These are phyloP conservation scores for Steinernema feltiae DNA, from an alignment of 1,140 invertebrate genomes.

Conservation along the genomic window DNA sequence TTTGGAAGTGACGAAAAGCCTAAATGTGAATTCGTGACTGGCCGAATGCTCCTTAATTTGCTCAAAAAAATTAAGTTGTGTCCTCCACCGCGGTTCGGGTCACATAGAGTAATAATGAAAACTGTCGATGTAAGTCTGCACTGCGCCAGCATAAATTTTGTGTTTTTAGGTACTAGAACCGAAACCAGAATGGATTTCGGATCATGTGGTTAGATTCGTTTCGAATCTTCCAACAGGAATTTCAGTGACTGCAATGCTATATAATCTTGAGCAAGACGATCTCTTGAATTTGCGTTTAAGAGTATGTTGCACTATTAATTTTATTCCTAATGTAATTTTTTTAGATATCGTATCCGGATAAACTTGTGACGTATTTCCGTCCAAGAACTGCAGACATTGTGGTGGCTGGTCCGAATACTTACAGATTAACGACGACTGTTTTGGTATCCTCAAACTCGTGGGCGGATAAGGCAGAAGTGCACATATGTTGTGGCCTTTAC, in stretches of 20 bases:
- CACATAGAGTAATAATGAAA: not conserved
- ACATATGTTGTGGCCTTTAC: not conserved
- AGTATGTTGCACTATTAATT: not conserved
- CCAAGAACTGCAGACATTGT: not conserved
- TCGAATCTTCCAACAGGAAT: not conserved
- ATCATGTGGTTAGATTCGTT: not conserved
- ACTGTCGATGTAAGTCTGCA: not conserved
- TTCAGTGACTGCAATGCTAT: not conserved
- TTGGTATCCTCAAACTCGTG: not conserved
- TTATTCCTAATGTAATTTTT: not conserved
- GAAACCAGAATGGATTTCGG: not conserved
- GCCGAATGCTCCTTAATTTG: not conserved
- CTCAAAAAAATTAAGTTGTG: not conserved
- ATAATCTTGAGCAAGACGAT: not conserved
- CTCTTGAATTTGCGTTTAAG: not conserved
- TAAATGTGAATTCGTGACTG: too few species aligned
- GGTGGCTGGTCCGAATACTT: not conserved
- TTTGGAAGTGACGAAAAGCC: too few species aligned
- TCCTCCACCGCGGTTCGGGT: not conserved
- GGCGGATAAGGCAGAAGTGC: not conserved
- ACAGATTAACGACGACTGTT: not conserved
- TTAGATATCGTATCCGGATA: not conserved
- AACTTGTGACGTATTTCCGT: not conserved
- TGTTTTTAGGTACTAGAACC: not conserved
- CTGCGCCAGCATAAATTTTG: too few species aligned